Percentiles rank a stretch among this genome's conserved stretches.
Evolutionary conservation across 2,797 vertebrate species (phyloP).

Genomic region (Xyrichtys novacula): DNA sequence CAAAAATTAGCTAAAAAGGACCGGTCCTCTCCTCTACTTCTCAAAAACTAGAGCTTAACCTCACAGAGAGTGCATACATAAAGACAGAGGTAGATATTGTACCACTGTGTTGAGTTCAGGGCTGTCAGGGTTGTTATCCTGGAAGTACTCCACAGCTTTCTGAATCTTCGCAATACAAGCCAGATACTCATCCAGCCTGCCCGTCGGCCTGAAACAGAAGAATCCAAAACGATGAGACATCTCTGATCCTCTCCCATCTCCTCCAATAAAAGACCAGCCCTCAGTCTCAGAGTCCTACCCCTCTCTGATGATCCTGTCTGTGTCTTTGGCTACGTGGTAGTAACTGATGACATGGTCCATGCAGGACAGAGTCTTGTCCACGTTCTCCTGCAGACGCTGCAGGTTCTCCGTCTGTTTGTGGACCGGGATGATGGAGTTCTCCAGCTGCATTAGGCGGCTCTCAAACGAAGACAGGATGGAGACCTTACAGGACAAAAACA

Average conservation of each 20-base stretch:
- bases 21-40: not conserved
- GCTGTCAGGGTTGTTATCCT: constrained; percentile 98
- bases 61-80: not conserved
- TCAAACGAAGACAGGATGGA: constrained; percentile 98
- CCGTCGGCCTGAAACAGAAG: constrained; percentile 86
- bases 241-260: too few species aligned
- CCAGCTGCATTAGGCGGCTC: constrained; percentile 97
- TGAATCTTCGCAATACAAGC: constrained; percentile 96
- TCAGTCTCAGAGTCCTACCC: constrained; percentile 90
- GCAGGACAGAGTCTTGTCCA: constrained; percentile 95
- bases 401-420: constrained; percentile 98
- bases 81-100: constrained; percentile 36
- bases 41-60: not conserved
- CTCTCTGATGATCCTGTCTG: constrained; percentile 94
- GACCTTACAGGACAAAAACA: constrained; percentile 79
- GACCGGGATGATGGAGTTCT: constrained; percentile 98
- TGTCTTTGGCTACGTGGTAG: constrained; percentile 97
- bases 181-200: constrained; percentile 94
- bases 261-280: too few species aligned
- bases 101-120: constrained; percentile 98
- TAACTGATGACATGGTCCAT: constrained; percentile 98
- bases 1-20: too few species aligned
- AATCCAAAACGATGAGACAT: not conserved
- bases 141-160: constrained; percentile 98
- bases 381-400: constrained; percentile 97